Evolutionary conservation across 2,888 invertebrate genomes (phyloP).

Genomic region (Andrena dorsata): DNA sequence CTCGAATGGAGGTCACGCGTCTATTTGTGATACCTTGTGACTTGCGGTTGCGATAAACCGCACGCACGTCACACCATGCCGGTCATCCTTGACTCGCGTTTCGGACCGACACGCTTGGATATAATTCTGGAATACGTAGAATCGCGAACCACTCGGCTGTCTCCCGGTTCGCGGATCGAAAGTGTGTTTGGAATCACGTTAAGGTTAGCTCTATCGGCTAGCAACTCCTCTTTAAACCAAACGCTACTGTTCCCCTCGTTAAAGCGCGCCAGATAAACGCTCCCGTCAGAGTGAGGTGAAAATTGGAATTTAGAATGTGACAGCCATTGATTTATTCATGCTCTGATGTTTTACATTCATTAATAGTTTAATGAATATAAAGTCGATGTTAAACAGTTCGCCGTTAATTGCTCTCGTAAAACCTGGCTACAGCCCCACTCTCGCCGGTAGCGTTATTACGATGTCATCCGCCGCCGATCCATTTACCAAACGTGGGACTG

Average conservation of each 20-base stretch:
- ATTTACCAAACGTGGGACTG: background rate
- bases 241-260: too few species aligned
- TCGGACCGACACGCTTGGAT: conserved; percentile 35
- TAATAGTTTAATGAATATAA: background rate
- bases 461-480: conserved; percentile 3
- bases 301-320: too few species aligned
- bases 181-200: too few species aligned
- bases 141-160: too few species aligned
- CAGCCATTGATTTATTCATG: too few species aligned
- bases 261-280: too few species aligned
- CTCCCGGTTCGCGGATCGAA: too few species aligned
- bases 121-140: conserved; percentile 28
- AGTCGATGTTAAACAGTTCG: background rate
- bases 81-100: conserved; percentile 68
- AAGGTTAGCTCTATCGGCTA: too few species aligned
- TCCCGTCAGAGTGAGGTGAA: too few species aligned
- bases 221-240: too few species aligned
- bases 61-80: conserved; percentile 69
- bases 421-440: background rate
- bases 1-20: conserved; percentile 72
- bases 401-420: background rate
- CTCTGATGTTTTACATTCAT: background rate
- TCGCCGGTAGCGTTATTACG: background rate
- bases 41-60: conserved; percentile 76
- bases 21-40: conserved; percentile 75